These are phyloP conservation scores for Camponotus vicinus DNA, from an alignment of 1,140 invertebrate species.

Conservation along the genomic window DNA sequence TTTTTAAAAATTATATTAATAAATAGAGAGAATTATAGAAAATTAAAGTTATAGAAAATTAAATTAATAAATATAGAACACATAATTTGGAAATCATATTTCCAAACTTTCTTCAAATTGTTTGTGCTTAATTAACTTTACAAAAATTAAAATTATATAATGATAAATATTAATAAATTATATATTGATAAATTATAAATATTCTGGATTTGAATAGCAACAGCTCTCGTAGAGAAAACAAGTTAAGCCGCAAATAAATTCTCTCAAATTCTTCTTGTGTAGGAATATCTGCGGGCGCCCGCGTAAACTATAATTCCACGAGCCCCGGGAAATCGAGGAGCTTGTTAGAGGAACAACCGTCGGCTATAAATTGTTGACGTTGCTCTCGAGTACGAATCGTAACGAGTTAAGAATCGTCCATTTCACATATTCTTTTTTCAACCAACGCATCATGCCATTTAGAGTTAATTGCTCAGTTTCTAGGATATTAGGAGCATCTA, in stretches of 20 bases:
- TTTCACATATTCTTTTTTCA: conserved; percentile 8
- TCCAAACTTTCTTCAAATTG: neutral
- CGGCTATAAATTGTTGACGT: conserved; percentile 69
- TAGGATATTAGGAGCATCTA: neutral
- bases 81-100: too few relatives aligned
- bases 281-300: conserved; percentile 41
- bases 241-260: conserved; percentile 29
- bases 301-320: conserved; percentile 55
- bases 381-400: conserved; percentile 58
- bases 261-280: conserved; percentile 27
- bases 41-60: too few relatives aligned
- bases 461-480: conserved; percentile 67
- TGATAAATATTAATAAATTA: neutral
- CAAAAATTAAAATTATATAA: neutral
- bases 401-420: conserved; percentile 58
- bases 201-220: conserved; percentile 4
- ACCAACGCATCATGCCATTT: conserved; percentile 64
- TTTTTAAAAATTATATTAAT: neutral
- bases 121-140: neutral
- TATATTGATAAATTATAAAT: neutral
- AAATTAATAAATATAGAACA: neutral
- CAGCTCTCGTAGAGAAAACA: neutral
- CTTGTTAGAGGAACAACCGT: conserved; percentile 66
- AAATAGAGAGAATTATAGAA: neutral
- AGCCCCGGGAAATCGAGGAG: conserved; percentile 47